phyloP scores from a whole-genome alignment of 2,113 vertebrate genomes.

The Stomatorhinus ivindoensis region DNA sequence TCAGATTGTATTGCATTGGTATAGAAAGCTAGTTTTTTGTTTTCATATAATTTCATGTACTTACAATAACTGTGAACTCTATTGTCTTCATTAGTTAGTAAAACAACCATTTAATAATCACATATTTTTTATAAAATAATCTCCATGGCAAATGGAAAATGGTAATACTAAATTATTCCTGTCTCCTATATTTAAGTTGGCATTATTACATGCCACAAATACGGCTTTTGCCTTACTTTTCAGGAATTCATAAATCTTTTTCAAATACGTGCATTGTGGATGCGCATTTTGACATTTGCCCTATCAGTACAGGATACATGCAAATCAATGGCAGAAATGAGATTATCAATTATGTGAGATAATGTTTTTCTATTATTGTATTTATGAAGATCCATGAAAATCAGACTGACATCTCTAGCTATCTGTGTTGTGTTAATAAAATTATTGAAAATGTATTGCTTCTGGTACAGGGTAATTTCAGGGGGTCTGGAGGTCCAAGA shows the following conservation, averaged over 20 bases:
- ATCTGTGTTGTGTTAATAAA: constrained; percentile 1
- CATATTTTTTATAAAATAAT: constrained; percentile 34
- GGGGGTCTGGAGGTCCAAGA: neutral
- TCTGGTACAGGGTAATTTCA: neutral
- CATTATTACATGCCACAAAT: neutral
- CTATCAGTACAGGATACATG: neutral
- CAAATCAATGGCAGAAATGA: neutral
- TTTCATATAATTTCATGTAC: constrained; percentile 26
- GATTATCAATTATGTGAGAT: neutral
- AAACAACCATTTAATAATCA: constrained; percentile 43
- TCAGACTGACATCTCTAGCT: neutral
- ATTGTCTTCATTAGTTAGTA: constrained; percentile 31
- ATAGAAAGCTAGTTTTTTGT: constrained; percentile 29
- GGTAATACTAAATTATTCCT: constrained; percentile 27
- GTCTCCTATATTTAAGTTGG: constrained; percentile 15
- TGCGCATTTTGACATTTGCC: neutral
- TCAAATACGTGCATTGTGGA: neutral
- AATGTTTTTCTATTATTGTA: neutral
- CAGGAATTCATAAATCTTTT: neutral
- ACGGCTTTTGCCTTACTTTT: neutral
- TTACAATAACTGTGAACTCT: constrained; percentile 43
- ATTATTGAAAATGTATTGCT: neutral
- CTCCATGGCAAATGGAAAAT: constrained; percentile 41
- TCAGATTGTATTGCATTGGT: constrained; percentile 41
- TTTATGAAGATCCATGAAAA: neutral